Base-by-base conservation (phyloP, 2,113 vertebrate genomes). In the Amblyopsis rosae region DNA sequence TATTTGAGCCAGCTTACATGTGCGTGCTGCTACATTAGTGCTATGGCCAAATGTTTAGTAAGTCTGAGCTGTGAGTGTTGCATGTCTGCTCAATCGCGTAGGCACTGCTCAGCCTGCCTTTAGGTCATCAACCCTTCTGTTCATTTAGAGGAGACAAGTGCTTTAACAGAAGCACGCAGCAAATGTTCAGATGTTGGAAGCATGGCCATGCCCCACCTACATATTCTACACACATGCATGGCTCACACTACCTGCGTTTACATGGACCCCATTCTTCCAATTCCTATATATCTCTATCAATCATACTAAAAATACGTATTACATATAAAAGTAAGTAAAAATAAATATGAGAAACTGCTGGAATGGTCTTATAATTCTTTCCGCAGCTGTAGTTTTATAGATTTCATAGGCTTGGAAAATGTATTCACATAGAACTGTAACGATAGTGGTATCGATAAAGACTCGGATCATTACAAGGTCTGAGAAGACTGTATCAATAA, bases 1-100 rank as follows among this genome's bases (percentile, higher is more conserved):
- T 85, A 73, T 86, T 87, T 83, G 82, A 82, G 75, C 78, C 84
- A 83, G 76, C 82, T 76, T 76, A 81, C 86, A 85, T 89, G 73
- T 77, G 82, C 72, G 75, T 50, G 41, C 73, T 62, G 35, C 13
- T 70, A 26, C 26, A 26, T 26, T 26, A 72, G 68, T 85, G 71
- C 79, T 82, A 70, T 75, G 80, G 79, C 74, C 73, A 41, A 72
- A 83, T 84, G 78, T 80, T 82, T 69, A 83, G 67, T 65, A 50
- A 62, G 71, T 50, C 77, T 79, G 79, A 68, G 69, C 72, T 72
- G 75, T 76, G 81, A 81, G 80, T 80, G 74, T 72, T 80, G 59
- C 71, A 65, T 70, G 75, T 68, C 78, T 83, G 69, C 77, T 67
- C 53, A 16, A 3, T 55, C 8, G 7, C 73, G 59, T 62, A 62